These are phyloP conservation scores for Dolichotis patagonum DNA, from an alignment of 2,113 vertebrate species.

Conservation along the genomic window DNA sequence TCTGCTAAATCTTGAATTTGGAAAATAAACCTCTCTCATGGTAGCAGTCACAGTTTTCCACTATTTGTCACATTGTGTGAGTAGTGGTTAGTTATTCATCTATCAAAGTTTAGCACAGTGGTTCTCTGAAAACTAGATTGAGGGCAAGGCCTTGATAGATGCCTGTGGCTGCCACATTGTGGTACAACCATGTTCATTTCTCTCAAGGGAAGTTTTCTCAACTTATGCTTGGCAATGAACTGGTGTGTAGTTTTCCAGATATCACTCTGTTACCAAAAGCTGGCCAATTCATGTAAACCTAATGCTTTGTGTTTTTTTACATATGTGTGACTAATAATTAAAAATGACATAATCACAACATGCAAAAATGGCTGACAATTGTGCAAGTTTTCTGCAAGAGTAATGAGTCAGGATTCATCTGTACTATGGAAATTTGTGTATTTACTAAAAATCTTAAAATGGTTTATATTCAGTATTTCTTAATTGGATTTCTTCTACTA, in stretches of 20 bases:
- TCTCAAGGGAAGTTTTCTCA: not conserved
- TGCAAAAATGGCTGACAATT: not conserved
- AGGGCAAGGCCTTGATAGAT: not conserved
- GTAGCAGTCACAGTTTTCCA: not conserved
- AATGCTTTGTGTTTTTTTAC: not conserved
- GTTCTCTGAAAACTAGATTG: not conserved
- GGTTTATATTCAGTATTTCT: not conserved
- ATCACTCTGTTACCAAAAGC: not conserved
- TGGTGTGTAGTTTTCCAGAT: not conserved
- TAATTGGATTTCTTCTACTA: not conserved
- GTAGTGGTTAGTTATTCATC: not conserved
- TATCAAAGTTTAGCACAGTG: no score
- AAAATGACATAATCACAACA: not conserved
- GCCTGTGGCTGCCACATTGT: no score
- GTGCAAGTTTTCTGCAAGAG: not conserved
- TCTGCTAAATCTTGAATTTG: not conserved
- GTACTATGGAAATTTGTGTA: not conserved
- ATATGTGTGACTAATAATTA: not conserved
- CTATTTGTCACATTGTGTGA: not conserved
- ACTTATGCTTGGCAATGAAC: not conserved
- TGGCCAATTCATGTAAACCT: not conserved
- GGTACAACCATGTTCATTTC: not conserved
- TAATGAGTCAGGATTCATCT: not conserved
- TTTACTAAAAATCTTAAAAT: not conserved
- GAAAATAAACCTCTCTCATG: not conserved